Base-by-base conservation (phyloP, 2,113 vertebrate genomes). In the Strix aluco region DNA sequence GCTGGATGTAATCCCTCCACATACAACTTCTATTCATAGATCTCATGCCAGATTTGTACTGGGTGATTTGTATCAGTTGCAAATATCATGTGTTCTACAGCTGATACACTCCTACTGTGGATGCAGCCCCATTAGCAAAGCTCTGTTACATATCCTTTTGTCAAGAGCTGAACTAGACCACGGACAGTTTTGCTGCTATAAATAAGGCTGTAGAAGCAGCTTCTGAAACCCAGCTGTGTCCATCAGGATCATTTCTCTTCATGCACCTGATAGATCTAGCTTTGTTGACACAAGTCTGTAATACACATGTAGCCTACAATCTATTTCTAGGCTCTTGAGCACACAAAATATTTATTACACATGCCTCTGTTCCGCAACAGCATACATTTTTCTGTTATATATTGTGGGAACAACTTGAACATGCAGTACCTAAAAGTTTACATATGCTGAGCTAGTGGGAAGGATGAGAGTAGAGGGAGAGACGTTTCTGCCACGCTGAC, bases 371-470 rank as follows among this genome's bases (percentile, higher is more conserved):
- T 94, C 89, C 0, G 0, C 62, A 81, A 10, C 51, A 72, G 42
- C 71, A 38, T 88, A 22, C 38, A 20, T 77, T 90, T 90, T 85
- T 57, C 49, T 73, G 62, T 81, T 73, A 36, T 25, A 18, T 82
- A 49, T 93, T 86, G 87, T 88, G 87, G 81, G 87, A 96, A 70
- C 81, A 89, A 83, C 57, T 95, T 80, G 84, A 95, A 54, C 87
- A 88, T 32, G 51, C 63, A 66, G 71, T 77, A 73, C 81, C 84
- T 77, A 83, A 86, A 94, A 66, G 42, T 86, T 90, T 47, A 67
- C 74, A 90, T 91, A 67, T 95, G 84, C 71, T 74, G 58, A 91
- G 59, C n/a, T 84, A 32, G 42, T 80, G 46, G 55, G 81, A 88
- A 89, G 38, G 62, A 46, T 5, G 26, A 82, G 78, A 51, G 15